Conservation (phyloP, 2,113 vertebrate species). For the Lonchura striata region DNA sequence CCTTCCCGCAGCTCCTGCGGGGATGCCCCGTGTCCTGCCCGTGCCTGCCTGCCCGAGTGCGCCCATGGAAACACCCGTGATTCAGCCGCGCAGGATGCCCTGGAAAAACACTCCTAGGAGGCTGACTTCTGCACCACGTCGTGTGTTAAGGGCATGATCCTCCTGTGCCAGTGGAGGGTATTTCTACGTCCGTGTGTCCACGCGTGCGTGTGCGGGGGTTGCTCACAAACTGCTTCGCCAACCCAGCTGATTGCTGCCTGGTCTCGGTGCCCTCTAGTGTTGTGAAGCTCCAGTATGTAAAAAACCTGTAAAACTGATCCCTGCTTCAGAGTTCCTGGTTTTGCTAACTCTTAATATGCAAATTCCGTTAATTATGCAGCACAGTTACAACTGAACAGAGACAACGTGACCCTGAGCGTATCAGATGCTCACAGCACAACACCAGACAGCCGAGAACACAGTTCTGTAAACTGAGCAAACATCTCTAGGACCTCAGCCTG, state of each 20-base stretch:
- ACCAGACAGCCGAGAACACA: not conserved
- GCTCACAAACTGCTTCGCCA: accelerated
- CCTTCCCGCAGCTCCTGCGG: not conserved
- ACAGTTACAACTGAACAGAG: not conserved
- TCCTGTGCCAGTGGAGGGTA: not conserved
- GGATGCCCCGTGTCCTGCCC: not conserved
- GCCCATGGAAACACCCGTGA: not conserved
- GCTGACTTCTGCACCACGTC: too few species aligned
- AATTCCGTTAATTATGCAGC: not conserved
- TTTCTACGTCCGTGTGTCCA: not conserved
- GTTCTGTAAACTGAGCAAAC: not conserved
- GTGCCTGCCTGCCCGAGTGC: not conserved
- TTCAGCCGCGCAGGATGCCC: not conserved
- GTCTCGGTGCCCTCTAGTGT: not conserved
- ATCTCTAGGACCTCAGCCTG: not conserved
- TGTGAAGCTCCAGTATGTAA: not conserved
- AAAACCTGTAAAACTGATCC: not conserved
- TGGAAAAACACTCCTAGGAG: not conserved
- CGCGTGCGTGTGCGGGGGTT: accelerated
- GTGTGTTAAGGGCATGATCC: accelerated
- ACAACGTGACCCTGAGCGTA: accelerated
- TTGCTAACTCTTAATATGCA: not conserved
- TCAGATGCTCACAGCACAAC: not conserved
- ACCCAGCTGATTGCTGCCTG: accelerated
- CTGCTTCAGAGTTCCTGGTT: not conserved